These are phyloP conservation scores for Strigops habroptila DNA, from an alignment of 2,113 vertebrate species.

Conservation along the genomic window DNA sequence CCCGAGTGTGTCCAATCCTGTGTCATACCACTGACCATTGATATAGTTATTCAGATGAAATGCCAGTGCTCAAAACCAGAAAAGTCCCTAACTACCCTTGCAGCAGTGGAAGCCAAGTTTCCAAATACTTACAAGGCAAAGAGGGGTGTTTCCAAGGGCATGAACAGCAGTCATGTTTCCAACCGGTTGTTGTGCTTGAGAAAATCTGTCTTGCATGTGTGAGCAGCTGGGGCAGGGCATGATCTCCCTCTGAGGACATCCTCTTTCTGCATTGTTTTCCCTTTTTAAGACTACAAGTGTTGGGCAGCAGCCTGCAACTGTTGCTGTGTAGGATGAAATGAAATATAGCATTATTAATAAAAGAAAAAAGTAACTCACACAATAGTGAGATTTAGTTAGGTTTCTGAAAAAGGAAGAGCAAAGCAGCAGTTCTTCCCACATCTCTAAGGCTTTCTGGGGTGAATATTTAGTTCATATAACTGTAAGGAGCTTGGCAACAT, in stretches of 20 bases:
- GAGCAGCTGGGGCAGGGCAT: background rate
- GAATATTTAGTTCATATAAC: background rate
- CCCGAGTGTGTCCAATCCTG: background rate
- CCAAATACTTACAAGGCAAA: background rate
- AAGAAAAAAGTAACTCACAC: slow-evolving; percentile 6
- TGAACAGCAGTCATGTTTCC: background rate
- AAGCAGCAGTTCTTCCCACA: background rate
- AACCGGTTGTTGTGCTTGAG: background rate
- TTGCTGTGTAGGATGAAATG: background rate
- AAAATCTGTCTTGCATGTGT: background rate
- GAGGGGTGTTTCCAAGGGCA: background rate
- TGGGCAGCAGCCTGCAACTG: background rate
- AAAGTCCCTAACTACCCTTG: background rate
- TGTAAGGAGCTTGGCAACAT: background rate
- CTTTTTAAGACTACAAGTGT: slow-evolving; percentile 26
- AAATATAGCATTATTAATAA: slow-evolving; percentile 16
- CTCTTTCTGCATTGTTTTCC: slow-evolving; percentile 12
- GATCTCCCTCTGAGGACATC: background rate
- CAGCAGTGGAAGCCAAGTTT: background rate
- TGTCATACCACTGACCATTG: background rate
- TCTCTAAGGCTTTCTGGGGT: background rate
- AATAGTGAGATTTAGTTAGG: background rate
- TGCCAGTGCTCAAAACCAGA: background rate
- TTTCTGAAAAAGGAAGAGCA: slow-evolving; percentile 14
- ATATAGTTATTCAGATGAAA: background rate